A percentile compares a stretch with the other conserved stretches of the same genome.
Evolutionary conservation across 2,113 vertebrate species (phyloP).

Genomic region (Sinocyclocheilus rhinocerous): DNA sequence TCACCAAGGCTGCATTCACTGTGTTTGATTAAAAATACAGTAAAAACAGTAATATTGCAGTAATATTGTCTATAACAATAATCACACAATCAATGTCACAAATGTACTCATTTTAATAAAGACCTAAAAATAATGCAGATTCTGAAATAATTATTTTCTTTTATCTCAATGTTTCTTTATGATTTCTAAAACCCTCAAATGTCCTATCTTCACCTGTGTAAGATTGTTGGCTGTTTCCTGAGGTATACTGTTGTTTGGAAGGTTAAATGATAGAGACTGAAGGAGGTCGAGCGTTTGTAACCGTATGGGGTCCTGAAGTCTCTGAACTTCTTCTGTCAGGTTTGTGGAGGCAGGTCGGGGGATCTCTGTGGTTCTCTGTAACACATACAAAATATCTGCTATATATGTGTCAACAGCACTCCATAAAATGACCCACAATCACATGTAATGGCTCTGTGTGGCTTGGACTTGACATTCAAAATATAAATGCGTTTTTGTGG

Average conservation of each 20-base stretch:
- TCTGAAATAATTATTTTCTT: neutral
- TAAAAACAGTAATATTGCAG: neutral
- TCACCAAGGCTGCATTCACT: neutral
- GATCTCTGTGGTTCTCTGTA: slow-evolving; percentile 71
- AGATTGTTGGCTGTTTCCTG: slow-evolving; percentile 80
- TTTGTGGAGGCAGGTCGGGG: slow-evolving; percentile 71
- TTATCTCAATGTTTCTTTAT: neutral
- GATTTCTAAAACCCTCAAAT: neutral
- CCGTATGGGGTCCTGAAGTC: slow-evolving; percentile 39
- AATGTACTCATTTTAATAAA: neutral
- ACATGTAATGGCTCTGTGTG: slow-evolving; percentile 1
- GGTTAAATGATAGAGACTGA: slow-evolving; percentile 69
- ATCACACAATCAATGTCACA: neutral
- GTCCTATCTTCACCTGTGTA: slow-evolving; percentile 76
- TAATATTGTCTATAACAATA: neutral
- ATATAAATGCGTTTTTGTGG: neutral
- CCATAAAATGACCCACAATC: neutral
- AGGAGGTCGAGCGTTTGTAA: slow-evolving; percentile 70
- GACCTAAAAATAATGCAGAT: neutral
- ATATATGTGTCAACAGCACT: neutral
- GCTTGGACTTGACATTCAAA: neutral
- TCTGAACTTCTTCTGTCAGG: slow-evolving; percentile 53
- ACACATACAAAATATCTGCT: neutral
- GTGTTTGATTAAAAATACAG: neutral
- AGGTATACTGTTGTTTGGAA: slow-evolving; percentile 76